Evolutionary conservation across 2,797 vertebrate genomes (phyloP).

Genomic region (Phrynocephalus guinanensis): DNA sequence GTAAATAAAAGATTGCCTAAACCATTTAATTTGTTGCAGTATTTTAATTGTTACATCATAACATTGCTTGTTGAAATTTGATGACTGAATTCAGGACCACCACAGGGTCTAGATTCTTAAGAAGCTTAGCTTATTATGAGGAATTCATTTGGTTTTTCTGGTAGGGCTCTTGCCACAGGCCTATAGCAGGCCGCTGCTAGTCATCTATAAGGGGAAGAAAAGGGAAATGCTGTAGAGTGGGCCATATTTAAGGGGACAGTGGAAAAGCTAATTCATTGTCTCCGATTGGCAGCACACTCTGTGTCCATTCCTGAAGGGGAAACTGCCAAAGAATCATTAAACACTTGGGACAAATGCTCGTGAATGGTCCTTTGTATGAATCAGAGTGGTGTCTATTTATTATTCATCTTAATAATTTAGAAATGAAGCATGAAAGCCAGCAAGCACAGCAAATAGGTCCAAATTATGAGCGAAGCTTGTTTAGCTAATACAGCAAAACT

Average conservation of each 20-base stretch:
- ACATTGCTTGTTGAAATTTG: neutral
- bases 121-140: neutral
- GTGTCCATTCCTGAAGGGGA: neutral
- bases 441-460: neutral
- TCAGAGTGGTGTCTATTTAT: accelerated
- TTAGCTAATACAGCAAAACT: constrained; percentile 23
- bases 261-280: neutral
- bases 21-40: neutral
- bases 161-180: neutral
- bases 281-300: neutral
- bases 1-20: neutral
- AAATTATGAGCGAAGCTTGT: neutral
- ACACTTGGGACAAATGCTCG: neutral
- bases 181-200: neutral
- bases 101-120: too few relatives aligned
- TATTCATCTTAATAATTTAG: constrained; percentile 13
- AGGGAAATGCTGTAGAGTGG: neutral
- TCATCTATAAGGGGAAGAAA: neutral
- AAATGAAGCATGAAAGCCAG: neutral
- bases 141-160: neutral
- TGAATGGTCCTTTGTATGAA: constrained; percentile 21
- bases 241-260: neutral
- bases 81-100: neutral
- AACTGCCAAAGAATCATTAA: constrained; percentile 19
- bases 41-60: neutral